Conservation (phyloP, 2,113 vertebrate genomes). For the Gallinago media region DNA sequence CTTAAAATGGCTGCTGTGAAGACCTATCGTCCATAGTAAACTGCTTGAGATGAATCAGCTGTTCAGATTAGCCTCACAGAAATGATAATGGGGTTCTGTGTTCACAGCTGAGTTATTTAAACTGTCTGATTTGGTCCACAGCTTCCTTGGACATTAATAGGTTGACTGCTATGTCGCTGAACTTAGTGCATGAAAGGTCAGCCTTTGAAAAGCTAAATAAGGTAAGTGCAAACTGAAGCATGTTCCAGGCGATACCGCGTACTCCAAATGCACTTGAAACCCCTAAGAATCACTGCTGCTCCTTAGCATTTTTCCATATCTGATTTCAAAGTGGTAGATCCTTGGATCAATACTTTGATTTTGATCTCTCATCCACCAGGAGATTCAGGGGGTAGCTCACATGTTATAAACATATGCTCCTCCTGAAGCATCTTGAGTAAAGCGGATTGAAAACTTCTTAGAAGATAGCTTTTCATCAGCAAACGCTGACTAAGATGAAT, state of each 20-base stretch:
- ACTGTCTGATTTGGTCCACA: slow-evolving; percentile 3
- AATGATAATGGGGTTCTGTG: slow-evolving; percentile 10
- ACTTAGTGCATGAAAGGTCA: slow-evolving; percentile 1
- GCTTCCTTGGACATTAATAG: slow-evolving; percentile 3
- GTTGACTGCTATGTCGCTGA: neutral
- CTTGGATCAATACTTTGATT: neutral
- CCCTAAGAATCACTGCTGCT: neutral
- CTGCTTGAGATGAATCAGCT: slow-evolving; percentile 32
- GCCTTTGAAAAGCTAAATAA: slow-evolving; percentile 26
- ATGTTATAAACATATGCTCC: neutral
- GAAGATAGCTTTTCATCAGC: slow-evolving; percentile 4
- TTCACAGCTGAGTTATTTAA: slow-evolving; percentile 44
- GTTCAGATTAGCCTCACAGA: slow-evolving; percentile 34
- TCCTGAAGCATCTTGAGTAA: neutral
- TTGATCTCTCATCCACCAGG: neutral
- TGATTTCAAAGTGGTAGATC: neutral
- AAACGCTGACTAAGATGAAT: neutral
- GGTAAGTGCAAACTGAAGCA: neutral
- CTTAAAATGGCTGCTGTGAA: slow-evolving; percentile 15
- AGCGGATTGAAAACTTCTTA: neutral
- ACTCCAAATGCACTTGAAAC: neutral
- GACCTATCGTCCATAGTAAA: slow-evolving; percentile 15
- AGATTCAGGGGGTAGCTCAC: neutral
- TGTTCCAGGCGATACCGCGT: neutral
- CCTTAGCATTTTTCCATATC: neutral